Evolutionary conservation across 1,140 invertebrate genomes (phyloP).

Genomic region (Battus philenor): DNA sequence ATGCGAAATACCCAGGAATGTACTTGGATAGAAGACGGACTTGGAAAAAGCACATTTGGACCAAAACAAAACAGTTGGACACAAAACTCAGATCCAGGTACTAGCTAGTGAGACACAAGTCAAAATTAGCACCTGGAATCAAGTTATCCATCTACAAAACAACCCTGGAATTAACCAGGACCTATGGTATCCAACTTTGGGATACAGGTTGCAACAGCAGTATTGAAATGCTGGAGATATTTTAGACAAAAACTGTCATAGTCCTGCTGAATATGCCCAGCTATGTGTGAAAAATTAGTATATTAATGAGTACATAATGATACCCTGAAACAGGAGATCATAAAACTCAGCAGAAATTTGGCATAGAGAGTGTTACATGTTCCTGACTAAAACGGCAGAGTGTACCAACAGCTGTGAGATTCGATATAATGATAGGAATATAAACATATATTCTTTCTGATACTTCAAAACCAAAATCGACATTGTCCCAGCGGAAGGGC

Average conservation of each 20-base stretch:
- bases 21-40: slow-evolving; percentile 19
- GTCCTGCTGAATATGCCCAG: neutral
- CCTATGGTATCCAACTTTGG: too few species aligned
- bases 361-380: too few species aligned
- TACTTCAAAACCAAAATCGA: too few species aligned
- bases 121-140: slow-evolving; percentile 13
- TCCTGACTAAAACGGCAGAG: too few species aligned
- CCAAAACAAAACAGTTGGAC: slow-evolving; percentile 25
- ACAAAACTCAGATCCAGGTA: slow-evolving; percentile 19
- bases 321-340: too few species aligned
- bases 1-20: neutral
- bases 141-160: slow-evolving; percentile 23
- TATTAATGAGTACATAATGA: too few species aligned
- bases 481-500: too few species aligned
- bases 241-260: neutral
- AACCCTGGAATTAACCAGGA: slow-evolving; percentile 20
- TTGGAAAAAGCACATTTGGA: slow-evolving; percentile 30
- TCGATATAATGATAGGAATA: too few species aligned
- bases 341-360: too few species aligned
- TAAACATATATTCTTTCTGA: too few species aligned
- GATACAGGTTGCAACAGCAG: slow-evolving; percentile 24
- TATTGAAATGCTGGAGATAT: neutral
- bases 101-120: slow-evolving; percentile 23
- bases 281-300: too few species aligned
- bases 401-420: too few species aligned